Evolutionary conservation across 2,797 vertebrate genomes (phyloP).

Genomic region (Pseudopleuronectes americanus): DNA sequence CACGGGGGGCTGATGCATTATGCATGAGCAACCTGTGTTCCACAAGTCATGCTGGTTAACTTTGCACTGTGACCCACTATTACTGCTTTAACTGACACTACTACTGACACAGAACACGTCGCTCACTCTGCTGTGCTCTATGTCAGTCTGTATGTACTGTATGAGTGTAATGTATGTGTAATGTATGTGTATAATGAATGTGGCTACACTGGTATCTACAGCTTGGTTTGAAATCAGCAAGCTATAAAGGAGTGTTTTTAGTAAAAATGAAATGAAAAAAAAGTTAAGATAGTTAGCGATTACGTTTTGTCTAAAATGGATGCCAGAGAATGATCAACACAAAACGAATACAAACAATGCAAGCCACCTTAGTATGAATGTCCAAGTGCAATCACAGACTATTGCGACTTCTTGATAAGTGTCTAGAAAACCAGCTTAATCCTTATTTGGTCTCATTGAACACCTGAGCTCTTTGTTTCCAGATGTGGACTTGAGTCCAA

Average conservation of each 20-base stretch:
- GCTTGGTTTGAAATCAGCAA: neutral
- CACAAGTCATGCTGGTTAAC: slow-evolving; percentile 50
- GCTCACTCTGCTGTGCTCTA: slow-evolving; percentile 9
- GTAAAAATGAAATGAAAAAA: no score
- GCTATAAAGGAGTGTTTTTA: no score
- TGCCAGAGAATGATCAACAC: no score
- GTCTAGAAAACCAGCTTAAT: no score
- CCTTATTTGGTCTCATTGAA: no score
- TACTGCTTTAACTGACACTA: slow-evolving; percentile 29
- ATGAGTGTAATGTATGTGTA: neutral
- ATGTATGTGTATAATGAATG: neutral
- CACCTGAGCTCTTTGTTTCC: no score
- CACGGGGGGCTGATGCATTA: slow-evolving; percentile 66
- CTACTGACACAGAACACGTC: slow-evolving; percentile 13
- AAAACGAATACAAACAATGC: neutral
- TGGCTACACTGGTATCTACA: neutral
- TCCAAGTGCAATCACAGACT: no score
- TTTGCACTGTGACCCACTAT: slow-evolving; percentile 43
- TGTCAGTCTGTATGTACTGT: neutral
- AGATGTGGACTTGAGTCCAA: no score
- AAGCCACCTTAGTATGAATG: neutral
- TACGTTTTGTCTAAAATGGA: no score
- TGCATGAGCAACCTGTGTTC: slow-evolving; percentile 72
- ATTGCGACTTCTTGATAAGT: no score
- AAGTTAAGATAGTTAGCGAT: no score